These are phyloP conservation scores for Agrotis segetum DNA, from an alignment of 2,888 invertebrate genomes.

Conservation along the genomic window DNA sequence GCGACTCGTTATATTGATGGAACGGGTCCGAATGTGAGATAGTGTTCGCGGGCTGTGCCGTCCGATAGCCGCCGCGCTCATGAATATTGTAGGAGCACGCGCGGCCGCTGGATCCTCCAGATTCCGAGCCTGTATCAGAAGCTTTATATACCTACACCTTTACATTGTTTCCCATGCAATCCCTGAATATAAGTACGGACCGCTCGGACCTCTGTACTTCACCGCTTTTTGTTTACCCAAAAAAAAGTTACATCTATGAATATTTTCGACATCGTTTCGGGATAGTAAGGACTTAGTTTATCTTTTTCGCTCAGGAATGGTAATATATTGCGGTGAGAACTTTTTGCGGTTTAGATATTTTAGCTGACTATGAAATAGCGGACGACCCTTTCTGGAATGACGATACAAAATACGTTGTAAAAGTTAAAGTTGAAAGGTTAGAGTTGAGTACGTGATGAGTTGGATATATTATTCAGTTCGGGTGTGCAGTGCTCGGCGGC, in stretches of 20 bases:
- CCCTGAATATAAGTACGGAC: slow-evolving; percentile 63
- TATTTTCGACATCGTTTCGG: slow-evolving; percentile 61
- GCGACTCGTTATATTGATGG: slow-evolving; percentile 84
- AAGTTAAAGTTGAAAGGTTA: slow-evolving; percentile 61
- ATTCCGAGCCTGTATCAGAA: slow-evolving; percentile 77
- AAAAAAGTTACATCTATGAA: slow-evolving; percentile 63
- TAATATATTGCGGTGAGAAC: slow-evolving; percentile 62
- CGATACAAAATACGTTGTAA: slow-evolving; percentile 55
- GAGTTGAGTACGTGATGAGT: slow-evolving; percentile 61
- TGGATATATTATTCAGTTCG: slow-evolving; percentile 60
- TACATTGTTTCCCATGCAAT: slow-evolving; percentile 74
- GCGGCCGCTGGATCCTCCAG: slow-evolving; percentile 78
- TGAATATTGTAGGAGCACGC: slow-evolving; percentile 84
- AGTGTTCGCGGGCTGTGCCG: slow-evolving; percentile 73
- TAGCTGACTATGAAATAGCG: slow-evolving; percentile 54
- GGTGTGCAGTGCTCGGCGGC: slow-evolving; percentile 42
- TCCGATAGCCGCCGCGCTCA: slow-evolving; percentile 75
- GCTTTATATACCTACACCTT: slow-evolving; percentile 73
- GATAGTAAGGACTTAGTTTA: slow-evolving; percentile 64
- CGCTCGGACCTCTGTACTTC: slow-evolving; percentile 56
- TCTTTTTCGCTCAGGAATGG: slow-evolving; percentile 64
- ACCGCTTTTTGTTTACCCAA: slow-evolving; percentile 69
- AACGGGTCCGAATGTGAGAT: slow-evolving; percentile 81
- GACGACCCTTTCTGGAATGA: slow-evolving; percentile 61
- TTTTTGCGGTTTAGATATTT: slow-evolving; percentile 65